A percentile compares a stretch with the other conserved stretches of the same genome.
Evolutionary conservation across 1,140 invertebrate genomes (phyloP).

Genomic region (Melipona quadrifasciata): DNA sequence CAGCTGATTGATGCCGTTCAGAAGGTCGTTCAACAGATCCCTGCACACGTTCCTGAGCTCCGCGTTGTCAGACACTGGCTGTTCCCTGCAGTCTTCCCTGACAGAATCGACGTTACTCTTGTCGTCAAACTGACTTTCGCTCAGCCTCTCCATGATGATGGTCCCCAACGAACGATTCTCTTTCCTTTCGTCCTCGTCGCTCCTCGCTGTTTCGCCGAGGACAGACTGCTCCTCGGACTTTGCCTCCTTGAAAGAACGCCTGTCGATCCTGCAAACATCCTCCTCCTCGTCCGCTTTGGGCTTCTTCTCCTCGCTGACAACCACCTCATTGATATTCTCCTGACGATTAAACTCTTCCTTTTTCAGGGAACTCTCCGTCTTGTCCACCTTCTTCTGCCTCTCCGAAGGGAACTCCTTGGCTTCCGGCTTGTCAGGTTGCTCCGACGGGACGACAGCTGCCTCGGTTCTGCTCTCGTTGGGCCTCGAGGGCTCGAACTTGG

Average conservation of each 20-base stretch:
- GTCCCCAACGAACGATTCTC: conserved; percentile 63
- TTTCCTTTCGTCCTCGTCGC: conserved; percentile 32
- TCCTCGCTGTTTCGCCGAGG: background rate
- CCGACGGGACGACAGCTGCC: conserved; percentile 60
- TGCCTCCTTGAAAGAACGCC: conserved; percentile 12
- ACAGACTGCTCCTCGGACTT: background rate
- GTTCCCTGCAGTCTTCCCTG: conserved; percentile 30
- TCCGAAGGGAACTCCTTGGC: background rate
- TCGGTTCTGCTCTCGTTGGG: conserved; percentile 70
- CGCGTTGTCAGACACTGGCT: conserved; percentile 31
- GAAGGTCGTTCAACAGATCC: conserved; percentile 70
- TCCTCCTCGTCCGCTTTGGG: background rate
- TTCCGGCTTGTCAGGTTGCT: conserved; percentile 12
- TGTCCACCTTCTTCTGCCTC: background rate
- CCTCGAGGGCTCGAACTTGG: conserved; percentile 65
- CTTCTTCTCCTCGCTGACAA: background rate
- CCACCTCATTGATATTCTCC: background rate
- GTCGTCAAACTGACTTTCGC: conserved; percentile 59
- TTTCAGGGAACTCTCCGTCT: background rate
- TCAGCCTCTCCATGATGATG: conserved; percentile 74
- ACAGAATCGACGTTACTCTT: conserved; percentile 20
- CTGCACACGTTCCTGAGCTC: conserved; percentile 65
- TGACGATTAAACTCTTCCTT: conserved; percentile 15
- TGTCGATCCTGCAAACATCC: background rate
- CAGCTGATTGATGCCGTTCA: conserved; percentile 69